Evolutionary conservation across 2,888 invertebrate genomes (phyloP), one percentile per base, ranked within the genome.

Genomic region (Elmis aenea): DNA sequence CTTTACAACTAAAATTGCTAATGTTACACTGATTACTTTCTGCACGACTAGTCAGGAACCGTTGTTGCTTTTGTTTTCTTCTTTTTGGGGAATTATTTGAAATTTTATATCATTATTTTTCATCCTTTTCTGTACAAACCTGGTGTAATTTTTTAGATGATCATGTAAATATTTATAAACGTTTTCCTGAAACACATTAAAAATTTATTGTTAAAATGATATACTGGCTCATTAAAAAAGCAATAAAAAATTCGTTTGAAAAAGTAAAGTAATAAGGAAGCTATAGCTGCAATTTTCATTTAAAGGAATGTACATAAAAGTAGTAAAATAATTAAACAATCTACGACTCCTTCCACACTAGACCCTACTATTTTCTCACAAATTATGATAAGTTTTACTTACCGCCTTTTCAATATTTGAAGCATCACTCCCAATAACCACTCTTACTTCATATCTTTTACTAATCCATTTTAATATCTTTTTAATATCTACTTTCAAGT

Each of bases 391-490:
- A 33, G 6, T 9, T 15, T 21, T 24, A 64, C 66, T 62, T 59
- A 70, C 69, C 38, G 59, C 54, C 56, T 56, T 61, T 28, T 52
- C 67, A 54, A 66, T 66, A 47, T 66, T 68, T 26, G 49, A 46
- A 37, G 60, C 63, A 39, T 71, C 71, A 8, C 73, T 75, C 51
- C 70, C 68, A 35, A 81, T 72, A 16, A 77, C 64, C 26, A 80
- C 67, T 58, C 71, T 69, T 2, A 84, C 77, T 69, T 83, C 81
- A 66, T 77, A 75, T 5, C 71, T 72, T 54, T 83, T 84, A n/a
- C 67, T 66, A 4, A 83, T 52, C 70, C 83, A 77, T 64, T 83
- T 84, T 1, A 66, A 43, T 49, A 83, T 77, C 58, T 81, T 81
- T 41, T 77, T 81, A 0, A 80, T 62, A 41, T 76, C 71, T 4